These are phyloP conservation scores for Aphelinus atriplicis DNA, from an alignment of 1,140 invertebrate species.

Conservation along the genomic window DNA sequence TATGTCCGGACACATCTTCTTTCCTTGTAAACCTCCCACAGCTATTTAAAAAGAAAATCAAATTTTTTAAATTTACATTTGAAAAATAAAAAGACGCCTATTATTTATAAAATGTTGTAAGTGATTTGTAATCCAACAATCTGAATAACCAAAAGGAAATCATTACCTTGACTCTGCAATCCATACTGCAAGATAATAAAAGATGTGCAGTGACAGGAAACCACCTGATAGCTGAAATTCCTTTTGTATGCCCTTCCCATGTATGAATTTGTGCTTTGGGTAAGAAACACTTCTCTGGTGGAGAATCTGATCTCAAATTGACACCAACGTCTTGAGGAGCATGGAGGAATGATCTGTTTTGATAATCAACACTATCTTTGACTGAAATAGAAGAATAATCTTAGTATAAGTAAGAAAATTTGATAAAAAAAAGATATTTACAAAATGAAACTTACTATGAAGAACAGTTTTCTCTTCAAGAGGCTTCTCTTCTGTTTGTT, in stretches of 20 bases:
- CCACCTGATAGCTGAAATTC: conserved; percentile 95
- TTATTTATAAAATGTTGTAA: not conserved
- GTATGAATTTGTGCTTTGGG: conserved; percentile 97
- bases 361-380: conserved; percentile 95
- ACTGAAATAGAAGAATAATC: conserved; percentile 71
- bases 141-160: conserved; percentile 37
- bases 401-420: not conserved
- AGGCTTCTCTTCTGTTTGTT: conserved; percentile 88
- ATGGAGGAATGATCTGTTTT: conserved; percentile 94
- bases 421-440: conserved; percentile 20
- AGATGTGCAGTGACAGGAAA: conserved; percentile 96
- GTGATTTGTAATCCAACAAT: not conserved
- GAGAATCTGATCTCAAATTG: conserved; percentile 90
- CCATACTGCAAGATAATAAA: conserved; percentile 95
- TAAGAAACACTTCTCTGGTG: conserved; percentile 95
- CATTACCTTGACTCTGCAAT: conserved; percentile 89
- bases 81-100: conserved; percentile 8
- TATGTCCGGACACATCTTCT: conserved; percentile 95
- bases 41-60: conserved; percentile 65
- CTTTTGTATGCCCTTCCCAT: conserved; percentile 97
- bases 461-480: conserved; percentile 95
- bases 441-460: conserved; percentile 78
- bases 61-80: not conserved
- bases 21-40: conserved; percentile 99
- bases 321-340: conserved; percentile 95